Base-by-base conservation (phyloP, 2,888 invertebrate genomes). In the Lamellibrachia satsuma region DNA sequence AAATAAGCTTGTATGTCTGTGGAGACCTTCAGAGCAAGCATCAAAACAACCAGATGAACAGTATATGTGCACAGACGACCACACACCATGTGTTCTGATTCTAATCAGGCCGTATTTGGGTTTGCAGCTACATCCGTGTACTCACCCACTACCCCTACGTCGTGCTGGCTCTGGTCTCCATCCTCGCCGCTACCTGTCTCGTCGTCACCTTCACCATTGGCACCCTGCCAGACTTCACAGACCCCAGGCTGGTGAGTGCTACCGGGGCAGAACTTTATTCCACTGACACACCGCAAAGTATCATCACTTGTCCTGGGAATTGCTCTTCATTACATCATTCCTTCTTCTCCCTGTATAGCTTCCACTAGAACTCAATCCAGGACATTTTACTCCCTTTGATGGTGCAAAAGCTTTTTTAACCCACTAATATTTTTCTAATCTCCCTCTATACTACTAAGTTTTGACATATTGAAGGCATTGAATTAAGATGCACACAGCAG, bases 141-240 rank as follows among this genome's bases (percentile, higher is more conserved):
- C 97, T 98, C 95, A 97, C 97, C 93, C 97, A 97, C 95, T 97
- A 98, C 95, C 98, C 98, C 11, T 97, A 97, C 95, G 96, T 97
- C 94, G 97, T 98, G 95, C 96, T 98, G 93, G 96, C 97, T 93
- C 97, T 97, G 90, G 97, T 98, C 93, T 97, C 97, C 93, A 97
- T 97, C 93, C 97, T 98, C 94, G 97, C 98, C 93, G 96, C 97
- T 92, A 97, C 97, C 92, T 98, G 98, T 95, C 97, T 98, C 91
- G 97, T 98, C 92, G 97, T 98, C 93, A 97, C 98, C 92, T 96
- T 98, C 93, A 97, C 97, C 90, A 97, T 97, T 52, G 97, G 97
- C 95, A 97, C 97, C 92, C 96, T 97, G 92, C 98, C 98, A 90
- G 98, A 98, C 96, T 99, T 99, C 97, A 97, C 98, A 94, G 98